phyloP scores from a whole-genome alignment of 1,140 invertebrate species.

The Brachystomella parvula region DNA sequence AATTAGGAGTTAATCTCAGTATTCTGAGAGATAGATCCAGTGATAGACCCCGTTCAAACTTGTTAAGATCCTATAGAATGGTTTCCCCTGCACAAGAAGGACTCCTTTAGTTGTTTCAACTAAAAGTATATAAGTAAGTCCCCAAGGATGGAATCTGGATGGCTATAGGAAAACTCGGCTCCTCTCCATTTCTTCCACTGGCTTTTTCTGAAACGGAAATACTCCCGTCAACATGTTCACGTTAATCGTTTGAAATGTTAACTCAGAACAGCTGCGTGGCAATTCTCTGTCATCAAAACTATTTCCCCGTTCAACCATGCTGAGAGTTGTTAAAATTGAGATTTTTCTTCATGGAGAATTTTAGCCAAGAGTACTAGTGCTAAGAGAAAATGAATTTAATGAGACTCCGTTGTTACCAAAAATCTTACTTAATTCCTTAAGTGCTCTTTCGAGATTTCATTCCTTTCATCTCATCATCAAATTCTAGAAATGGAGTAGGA shows the following conservation, averaged over 20 bases:
- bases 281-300: slow-evolving; percentile 38
- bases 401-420: slow-evolving; percentile 1
- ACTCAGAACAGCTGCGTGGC: slow-evolving; percentile 38
- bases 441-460: background rate
- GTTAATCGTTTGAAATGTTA: slow-evolving; percentile 39
- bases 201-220: slow-evolving; percentile 26
- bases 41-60: background rate
- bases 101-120: background rate
- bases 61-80: background rate
- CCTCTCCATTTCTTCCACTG: background rate
- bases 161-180: background rate
- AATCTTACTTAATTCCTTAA: background rate
- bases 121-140: background rate
- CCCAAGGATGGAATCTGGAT: background rate
- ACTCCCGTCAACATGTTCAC: slow-evolving; percentile 37
- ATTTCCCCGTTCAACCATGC: slow-evolving; percentile 20
- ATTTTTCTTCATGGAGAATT: background rate
- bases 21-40: too few species aligned
- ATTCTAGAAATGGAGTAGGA: too few species aligned
- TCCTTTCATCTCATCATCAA: slow-evolving; percentile 8
- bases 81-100: background rate
- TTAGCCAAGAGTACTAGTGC: background rate
- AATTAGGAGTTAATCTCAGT: too few species aligned
- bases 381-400: background rate
- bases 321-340: background rate